A percentile compares a stretch with the other conserved stretches of the same genome.
phyloP scores from a whole-genome alignment of 2,888 invertebrate species.

The Plagiodera versicolora region DNA sequence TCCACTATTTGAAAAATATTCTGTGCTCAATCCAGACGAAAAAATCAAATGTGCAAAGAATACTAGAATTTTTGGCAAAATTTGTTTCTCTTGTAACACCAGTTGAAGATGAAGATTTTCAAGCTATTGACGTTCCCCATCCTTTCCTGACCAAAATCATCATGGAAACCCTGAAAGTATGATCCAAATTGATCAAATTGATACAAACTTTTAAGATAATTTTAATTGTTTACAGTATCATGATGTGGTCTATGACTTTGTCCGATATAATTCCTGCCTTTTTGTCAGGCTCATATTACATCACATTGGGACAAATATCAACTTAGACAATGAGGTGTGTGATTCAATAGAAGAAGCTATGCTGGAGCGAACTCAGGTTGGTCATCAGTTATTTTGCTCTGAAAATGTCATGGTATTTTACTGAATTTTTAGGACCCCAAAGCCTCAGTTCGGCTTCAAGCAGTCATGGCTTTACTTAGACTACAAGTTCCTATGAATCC shows the following conservation, averaged over 20 bases:
- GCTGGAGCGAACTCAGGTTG: constrained; percentile 39
- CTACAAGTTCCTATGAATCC: constrained; percentile 78
- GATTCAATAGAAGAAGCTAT: constrained; percentile 41
- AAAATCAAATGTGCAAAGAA: constrained; percentile 30
- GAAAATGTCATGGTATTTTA: neutral
- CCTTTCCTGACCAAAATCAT: constrained; percentile 31
- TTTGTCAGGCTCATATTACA: constrained; percentile 37
- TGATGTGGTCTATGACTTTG: constrained; percentile 15
- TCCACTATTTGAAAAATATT: constrained; percentile 23
- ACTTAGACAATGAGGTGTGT: constrained; percentile 38
- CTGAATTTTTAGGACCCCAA: constrained; percentile 65
- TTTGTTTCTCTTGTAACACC: constrained; percentile 33
- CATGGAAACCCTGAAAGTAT: constrained; percentile 30
- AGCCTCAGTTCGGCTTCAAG: constrained; percentile 76
- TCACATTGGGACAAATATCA: constrained; percentile 32
- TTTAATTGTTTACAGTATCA: constrained; percentile 28
- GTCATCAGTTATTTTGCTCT: neutral
- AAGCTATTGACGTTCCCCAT: constrained; percentile 20
- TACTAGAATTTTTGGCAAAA: constrained; percentile 37
- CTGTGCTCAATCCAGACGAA: constrained; percentile 24
- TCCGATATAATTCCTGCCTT: constrained; percentile 36
- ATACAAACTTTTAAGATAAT: too few species aligned
- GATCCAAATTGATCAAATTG: neutral
- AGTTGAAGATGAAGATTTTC: constrained; percentile 16
- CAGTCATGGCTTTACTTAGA: constrained; percentile 74